Evolutionary conservation across 1,140 invertebrate genomes (phyloP).

Genomic region (Eupeodes corollae): DNA sequence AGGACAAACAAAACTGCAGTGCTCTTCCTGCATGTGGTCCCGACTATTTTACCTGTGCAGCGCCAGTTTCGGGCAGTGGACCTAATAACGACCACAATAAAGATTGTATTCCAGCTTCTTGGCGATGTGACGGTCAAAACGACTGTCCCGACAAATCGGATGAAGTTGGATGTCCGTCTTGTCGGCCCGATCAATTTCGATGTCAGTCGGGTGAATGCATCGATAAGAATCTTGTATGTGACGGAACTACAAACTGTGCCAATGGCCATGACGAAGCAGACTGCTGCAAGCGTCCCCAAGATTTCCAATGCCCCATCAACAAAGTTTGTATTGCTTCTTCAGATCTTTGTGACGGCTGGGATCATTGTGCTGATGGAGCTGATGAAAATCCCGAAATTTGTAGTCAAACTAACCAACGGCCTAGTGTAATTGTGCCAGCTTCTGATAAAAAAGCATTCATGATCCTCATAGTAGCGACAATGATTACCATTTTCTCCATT

Average conservation of each 20-base stretch:
- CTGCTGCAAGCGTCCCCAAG: conserved; percentile 45
- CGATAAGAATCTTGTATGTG: conserved; percentile 55
- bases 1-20: conserved; percentile 57
- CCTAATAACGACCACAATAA: conserved; percentile 35
- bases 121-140: conserved; percentile 46
- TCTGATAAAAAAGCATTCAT: conserved; percentile 41
- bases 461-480: conserved; percentile 35
- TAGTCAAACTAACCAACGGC: conserved; percentile 26
- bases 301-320: conserved; percentile 53
- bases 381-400: conserved; percentile 55
- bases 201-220: conserved; percentile 69
- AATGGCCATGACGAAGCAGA: conserved; percentile 55
- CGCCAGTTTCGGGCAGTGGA: conserved; percentile 23
- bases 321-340: conserved; percentile 48
- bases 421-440: conserved; percentile 29
- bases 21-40: conserved; percentile 60
- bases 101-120: conserved; percentile 71
- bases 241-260: conserved; percentile 58
- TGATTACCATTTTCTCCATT: conserved; percentile 39
- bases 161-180: conserved; percentile 59
- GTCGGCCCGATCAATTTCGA: conserved; percentile 53
- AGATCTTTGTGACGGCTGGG: conserved; percentile 53
- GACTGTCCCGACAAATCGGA: conserved; percentile 75
- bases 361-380: conserved; percentile 60
- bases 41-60: conserved; percentile 65